A percentile compares a stretch with the other conserved stretches of the same genome.
phyloP scores from a whole-genome alignment of 23 tunicate genomes.

The Corella eumyota region DNA sequence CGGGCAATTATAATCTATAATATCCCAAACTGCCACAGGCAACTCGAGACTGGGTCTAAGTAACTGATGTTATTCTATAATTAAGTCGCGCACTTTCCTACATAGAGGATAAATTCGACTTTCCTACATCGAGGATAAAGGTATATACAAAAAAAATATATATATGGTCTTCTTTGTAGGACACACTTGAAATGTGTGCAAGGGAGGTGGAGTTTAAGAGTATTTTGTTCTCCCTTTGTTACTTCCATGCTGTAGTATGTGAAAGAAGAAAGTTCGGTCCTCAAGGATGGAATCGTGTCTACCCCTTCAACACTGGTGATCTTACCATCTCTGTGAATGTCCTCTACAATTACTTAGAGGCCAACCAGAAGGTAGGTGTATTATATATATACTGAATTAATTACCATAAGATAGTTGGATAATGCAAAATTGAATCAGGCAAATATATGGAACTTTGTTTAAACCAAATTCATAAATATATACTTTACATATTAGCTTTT shows the following conservation, averaged over 20 bases:
- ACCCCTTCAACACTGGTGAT: constrained; percentile 96
- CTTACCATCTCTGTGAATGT: constrained; percentile 97
- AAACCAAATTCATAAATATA: too few species aligned
- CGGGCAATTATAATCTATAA: too few species aligned
- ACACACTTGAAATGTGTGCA: constrained; percentile 94
- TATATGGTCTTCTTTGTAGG: constrained; percentile 13
- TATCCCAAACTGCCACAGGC: too few species aligned
- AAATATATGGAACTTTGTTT: too few species aligned
- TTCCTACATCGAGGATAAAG: too few species aligned
- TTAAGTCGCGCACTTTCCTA: too few species aligned
- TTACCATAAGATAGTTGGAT: neutral
- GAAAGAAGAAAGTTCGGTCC: constrained; percentile 96
- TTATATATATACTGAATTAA: neutral
- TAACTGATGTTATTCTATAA: too few species aligned
- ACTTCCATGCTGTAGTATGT: constrained; percentile 96
- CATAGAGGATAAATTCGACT: too few species aligned
- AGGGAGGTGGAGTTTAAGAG: constrained; percentile 91
- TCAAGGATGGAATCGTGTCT: constrained; percentile 97
- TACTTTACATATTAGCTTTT: too few species aligned
- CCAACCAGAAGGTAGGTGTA: constrained; percentile 55
- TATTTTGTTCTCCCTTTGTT: constrained; percentile 82
- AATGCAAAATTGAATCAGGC: too few species aligned
- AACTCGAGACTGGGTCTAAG: too few species aligned
- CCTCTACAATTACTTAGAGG: constrained; percentile 92
- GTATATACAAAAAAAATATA: too few species aligned